Conservation (phyloP, 2,888 invertebrate genomes). For the Drosophila tripunctata region DNA sequence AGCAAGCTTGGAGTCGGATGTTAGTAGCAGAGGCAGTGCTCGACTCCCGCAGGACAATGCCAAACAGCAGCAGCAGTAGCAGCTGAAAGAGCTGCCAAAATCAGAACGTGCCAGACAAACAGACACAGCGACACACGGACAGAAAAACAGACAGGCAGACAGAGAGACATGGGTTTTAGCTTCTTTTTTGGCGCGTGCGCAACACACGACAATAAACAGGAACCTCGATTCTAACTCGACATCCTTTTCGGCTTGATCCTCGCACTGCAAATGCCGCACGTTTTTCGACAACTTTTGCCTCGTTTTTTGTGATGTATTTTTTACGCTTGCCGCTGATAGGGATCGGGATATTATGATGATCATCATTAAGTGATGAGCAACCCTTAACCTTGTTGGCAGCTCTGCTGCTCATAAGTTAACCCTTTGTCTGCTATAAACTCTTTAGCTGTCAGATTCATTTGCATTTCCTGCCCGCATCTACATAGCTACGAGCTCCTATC, state of each 20-base stretch:
- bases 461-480: constrained; percentile 77
- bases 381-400: constrained; percentile 53
- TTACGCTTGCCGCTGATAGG: constrained; percentile 19
- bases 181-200: constrained; percentile 72
- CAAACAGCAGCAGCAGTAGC: constrained; percentile 10
- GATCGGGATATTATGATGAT: constrained; percentile 37
- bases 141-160: background rate
- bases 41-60: constrained; percentile 54
- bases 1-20: background rate
- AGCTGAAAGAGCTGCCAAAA: constrained; percentile 52
- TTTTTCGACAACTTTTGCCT: constrained; percentile 77
- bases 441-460: constrained; percentile 77
- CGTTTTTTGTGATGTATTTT: too few species aligned
- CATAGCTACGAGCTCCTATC: constrained; percentile 16
- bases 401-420: constrained; percentile 17
- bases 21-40: too few species aligned
- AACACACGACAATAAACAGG: constrained; percentile 43
- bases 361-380: constrained; percentile 33
- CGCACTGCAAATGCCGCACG: constrained; percentile 61
- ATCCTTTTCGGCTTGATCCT: background rate
- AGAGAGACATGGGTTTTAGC: constrained; percentile 9
- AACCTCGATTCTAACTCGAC: constrained; percentile 2
- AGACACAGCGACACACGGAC: background rate
- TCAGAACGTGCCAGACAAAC: constrained; percentile 55
- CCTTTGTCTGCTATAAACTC: constrained; percentile 20